Evolutionary conservation across 2,113 vertebrate genomes (phyloP).

Genomic region (Mobula hypostoma): DNA sequence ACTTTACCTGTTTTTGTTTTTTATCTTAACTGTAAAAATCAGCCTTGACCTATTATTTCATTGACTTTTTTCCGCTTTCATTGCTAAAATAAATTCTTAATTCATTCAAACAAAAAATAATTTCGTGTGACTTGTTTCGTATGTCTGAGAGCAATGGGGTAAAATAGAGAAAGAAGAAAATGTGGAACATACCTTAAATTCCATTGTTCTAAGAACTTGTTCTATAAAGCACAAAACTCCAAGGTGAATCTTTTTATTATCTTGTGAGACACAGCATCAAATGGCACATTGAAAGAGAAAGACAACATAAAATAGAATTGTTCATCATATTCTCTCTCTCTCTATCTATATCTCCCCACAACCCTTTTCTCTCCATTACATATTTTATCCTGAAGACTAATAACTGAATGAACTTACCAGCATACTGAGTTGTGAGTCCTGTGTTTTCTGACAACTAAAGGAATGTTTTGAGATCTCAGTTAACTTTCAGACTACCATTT

Average conservation of each 20-base stretch:
- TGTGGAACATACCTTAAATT: neutral
- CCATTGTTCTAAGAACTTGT: neutral
- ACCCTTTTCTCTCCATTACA: neutral
- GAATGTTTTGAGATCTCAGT: neutral
- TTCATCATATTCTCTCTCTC: neutral
- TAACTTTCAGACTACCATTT: neutral
- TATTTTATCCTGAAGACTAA: neutral
- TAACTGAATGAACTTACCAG: neutral
- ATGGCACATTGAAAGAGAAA: neutral
- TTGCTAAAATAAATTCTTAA: conserved; percentile 27
- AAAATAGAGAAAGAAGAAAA: neutral
- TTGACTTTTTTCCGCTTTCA: neutral
- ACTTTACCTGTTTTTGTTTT: conserved; percentile 4
- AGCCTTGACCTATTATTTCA: neutral
- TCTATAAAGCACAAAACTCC: neutral
- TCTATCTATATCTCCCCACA: neutral
- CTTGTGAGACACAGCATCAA: neutral
- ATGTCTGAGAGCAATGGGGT: neutral
- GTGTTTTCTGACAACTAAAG: neutral
- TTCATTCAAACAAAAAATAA: neutral
- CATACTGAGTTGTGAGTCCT: neutral
- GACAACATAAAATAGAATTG: neutral
- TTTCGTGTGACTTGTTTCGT: conserved; percentile 14
- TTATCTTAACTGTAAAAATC: neutral
- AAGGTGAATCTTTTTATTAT: neutral